A percentile compares a stretch with the other conserved stretches of the same genome.
These are phyloP conservation scores for Girardinichthys multiradiatus DNA, from an alignment of 2,113 vertebrate genomes.

Conservation along the genomic window DNA sequence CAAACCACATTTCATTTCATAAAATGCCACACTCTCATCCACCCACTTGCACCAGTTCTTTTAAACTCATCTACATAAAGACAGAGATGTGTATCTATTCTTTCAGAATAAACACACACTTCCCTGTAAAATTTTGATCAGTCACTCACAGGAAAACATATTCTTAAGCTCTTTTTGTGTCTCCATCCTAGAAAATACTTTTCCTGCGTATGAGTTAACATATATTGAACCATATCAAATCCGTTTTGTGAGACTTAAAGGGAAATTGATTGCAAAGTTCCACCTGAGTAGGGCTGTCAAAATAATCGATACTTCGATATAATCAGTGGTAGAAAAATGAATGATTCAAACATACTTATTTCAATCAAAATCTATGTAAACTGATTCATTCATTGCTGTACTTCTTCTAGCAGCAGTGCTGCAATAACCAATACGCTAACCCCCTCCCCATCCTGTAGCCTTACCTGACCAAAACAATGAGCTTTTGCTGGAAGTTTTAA, in stretches of 20 bases:
- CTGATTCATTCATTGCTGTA: too few species aligned
- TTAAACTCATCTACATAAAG: constrained; percentile 41
- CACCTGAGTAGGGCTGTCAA: neutral
- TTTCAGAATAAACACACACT: constrained; percentile 48
- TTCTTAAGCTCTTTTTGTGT: constrained; percentile 24
- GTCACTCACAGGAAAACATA: constrained; percentile 38
- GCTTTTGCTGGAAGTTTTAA: too few species aligned
- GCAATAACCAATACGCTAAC: too few species aligned
- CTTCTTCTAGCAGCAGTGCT: too few species aligned
- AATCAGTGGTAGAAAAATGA: too few species aligned
- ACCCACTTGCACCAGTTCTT: constrained; percentile 44
- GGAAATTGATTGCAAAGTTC: neutral
- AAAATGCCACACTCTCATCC: constrained; percentile 56
- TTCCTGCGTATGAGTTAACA: constrained; percentile 6
- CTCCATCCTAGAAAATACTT: constrained; percentile 10
- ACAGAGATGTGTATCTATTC: constrained; percentile 26
- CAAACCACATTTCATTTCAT: constrained; percentile 40
- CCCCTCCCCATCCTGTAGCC: too few species aligned
- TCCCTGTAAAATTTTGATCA: constrained; percentile 48
- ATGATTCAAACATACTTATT: too few species aligned
- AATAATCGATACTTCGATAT: too few species aligned
- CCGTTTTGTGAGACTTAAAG: neutral
- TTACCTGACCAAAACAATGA: too few species aligned
- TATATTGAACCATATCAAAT: neutral
- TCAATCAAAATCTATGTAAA: too few species aligned